Evolutionary conservation across 2,888 invertebrate genomes (phyloP), one percentile per base, ranked within the genome.

Genomic region (Pterobdella sp.): DNA sequence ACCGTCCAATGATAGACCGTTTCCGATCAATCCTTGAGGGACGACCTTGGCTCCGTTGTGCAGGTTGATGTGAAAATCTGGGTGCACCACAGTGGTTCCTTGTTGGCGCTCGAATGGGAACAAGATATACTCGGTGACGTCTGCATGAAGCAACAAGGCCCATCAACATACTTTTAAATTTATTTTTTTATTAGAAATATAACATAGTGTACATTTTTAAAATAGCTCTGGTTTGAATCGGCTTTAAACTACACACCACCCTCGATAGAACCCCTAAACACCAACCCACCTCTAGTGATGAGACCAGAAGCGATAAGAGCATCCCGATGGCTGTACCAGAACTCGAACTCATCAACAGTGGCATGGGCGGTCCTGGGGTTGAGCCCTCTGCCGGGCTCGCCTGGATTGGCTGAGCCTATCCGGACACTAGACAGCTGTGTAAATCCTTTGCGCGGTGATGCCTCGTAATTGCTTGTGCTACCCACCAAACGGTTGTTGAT

Each of bases 21-120:
- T 80, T 22, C 82, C 82, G 35, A 80, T 75, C 64, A 76, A 77
- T 26, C 81, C 82, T 34, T 71, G 14, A 35, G 77, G 76, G 31
- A 77, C 78, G 42, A 82, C 75, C 7, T 67, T 66, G 31, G 80
- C 81, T 35, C 81, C 81, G 76, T 79, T 79, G 77, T 79, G 79
- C 76, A 81, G 77, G 76, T 75, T 78, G 73, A 80, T 78, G 77
- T 74, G 76, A 77, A 79, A 80, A 70, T 78, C 77, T 35, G 80
- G 81, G 75, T 83, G 81, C 31, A 75, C 71, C 60, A 82, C 76
- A 37, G 73, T 73, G 78, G 76, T 65, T 64, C 80, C 80, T 35
- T 70, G 72, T 22, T 77, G 74, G n/a, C 76, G 77, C 68, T 83
- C 83, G 78, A 83, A 79, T 75, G 81, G 80, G 78, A 83, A 81